phyloP scores from a whole-genome alignment of 2,113 vertebrate genomes.

The Nyctibius bracteatus region DNA sequence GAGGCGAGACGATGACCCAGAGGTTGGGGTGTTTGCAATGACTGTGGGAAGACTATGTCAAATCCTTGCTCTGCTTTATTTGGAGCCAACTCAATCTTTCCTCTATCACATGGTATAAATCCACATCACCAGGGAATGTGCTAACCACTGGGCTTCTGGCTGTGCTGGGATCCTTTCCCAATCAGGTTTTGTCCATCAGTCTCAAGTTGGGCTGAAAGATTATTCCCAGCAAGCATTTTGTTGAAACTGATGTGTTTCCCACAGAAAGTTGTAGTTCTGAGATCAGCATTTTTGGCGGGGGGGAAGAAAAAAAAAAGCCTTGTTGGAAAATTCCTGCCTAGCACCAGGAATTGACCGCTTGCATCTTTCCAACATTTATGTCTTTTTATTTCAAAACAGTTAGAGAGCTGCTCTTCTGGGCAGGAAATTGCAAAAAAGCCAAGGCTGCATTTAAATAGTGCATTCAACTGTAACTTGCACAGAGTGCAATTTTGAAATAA shows the following conservation, averaged over 20 bases:
- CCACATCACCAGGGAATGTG: not conserved
- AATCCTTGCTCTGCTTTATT: not conserved
- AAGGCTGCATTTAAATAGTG: slow-evolving; percentile 3
- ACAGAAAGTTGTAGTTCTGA: not conserved
- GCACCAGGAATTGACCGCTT: not conserved
- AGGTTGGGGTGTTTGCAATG: not conserved
- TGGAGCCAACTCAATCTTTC: not conserved
- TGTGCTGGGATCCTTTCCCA: not conserved
- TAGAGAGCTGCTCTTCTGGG: slow-evolving; percentile 2
- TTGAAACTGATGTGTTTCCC: not conserved
- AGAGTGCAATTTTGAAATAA: not conserved
- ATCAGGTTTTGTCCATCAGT: not conserved
- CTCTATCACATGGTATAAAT: not conserved
- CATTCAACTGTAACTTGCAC: slow-evolving; percentile 18
- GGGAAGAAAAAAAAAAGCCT: not conserved
- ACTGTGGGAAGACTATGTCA: not conserved
- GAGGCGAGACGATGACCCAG: not conserved
- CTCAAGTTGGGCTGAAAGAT: not conserved
- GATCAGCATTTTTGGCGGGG: not conserved
- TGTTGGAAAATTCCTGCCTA: not conserved
- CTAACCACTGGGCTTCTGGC: not conserved
- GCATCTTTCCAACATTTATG: not conserved
- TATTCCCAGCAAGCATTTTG: not conserved
- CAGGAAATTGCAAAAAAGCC: slow-evolving; percentile 48
- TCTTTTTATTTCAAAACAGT: slow-evolving; percentile 40